Percentiles rank a stretch among this genome's conserved stretches.
phyloP scores from a whole-genome alignment of 1,140 invertebrate genomes.

The Coenobita brevimanus region DNA sequence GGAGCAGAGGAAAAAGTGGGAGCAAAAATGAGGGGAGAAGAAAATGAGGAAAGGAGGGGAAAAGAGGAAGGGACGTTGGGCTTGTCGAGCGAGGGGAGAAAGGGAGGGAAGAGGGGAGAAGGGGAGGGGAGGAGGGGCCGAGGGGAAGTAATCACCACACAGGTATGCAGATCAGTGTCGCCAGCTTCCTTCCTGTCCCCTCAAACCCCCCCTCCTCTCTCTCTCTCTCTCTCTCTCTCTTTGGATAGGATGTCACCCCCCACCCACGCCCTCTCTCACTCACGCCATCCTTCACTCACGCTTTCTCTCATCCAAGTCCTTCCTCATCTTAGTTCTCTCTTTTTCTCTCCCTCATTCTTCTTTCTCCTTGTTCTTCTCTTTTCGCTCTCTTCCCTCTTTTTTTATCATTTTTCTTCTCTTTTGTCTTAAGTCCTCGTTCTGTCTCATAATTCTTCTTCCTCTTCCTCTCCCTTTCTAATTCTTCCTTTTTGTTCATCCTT shows the following conservation, averaged over 20 bases:
- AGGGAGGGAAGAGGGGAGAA: neutral
- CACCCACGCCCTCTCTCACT: neutral
- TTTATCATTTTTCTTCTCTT: too few relatives aligned
- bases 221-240: neutral
- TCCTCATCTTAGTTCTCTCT: too few relatives aligned
- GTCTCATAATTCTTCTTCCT: too few relatives aligned
- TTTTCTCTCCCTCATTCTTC: too few relatives aligned
- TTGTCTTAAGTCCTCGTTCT: too few relatives aligned
- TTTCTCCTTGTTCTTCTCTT: too few relatives aligned
- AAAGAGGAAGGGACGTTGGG: too few relatives aligned
- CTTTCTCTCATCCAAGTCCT: too few relatives aligned
- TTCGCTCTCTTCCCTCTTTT: too few relatives aligned
- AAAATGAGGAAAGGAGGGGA: neutral
- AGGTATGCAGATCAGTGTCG: slow-evolving; percentile 46
- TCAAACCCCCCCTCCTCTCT: neutral
- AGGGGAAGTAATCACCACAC: slow-evolving; percentile 44
- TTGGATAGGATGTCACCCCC: slow-evolving; percentile 6
- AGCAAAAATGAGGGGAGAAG: neutral
- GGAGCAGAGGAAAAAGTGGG: neutral
- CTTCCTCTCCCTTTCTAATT: too few relatives aligned
- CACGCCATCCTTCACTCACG: neutral
- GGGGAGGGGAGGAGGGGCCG: neutral
- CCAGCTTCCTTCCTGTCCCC: slow-evolving; percentile 39
- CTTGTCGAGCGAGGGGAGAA: neutral
- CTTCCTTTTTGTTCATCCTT: too few relatives aligned